Evolutionary conservation across 2,113 vertebrate species (phyloP).

Genomic region (Megaleporinus macrocephalus): DNA sequence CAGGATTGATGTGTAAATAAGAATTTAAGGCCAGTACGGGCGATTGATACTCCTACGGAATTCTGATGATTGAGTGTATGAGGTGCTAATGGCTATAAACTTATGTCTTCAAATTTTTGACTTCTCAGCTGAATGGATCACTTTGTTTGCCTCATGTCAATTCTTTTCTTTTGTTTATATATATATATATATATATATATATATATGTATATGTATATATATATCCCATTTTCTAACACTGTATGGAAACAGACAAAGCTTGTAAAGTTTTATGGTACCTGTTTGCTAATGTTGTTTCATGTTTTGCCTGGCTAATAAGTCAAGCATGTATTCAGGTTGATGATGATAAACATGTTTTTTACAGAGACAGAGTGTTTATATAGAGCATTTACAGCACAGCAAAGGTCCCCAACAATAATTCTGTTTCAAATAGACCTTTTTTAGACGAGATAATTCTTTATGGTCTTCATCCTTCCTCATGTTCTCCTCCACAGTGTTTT

Average conservation of each 20-base stretch:
- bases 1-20: not conserved
- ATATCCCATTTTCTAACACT: constrained; percentile 33
- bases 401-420: not conserved
- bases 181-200: not conserved
- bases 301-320: not conserved
- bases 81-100: not conserved
- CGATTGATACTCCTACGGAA: not conserved
- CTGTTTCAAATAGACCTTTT: not conserved
- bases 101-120: not conserved
- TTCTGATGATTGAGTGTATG: not conserved
- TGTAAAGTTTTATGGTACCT: constrained; percentile 40
- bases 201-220: constrained; percentile 10
- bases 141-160: constrained; percentile 18
- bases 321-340: not conserved
- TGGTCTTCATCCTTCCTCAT: no score
- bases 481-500: not conserved
- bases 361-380: not conserved
- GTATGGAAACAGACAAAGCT: constrained; percentile 18
- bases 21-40: constrained; percentile 38
- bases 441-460: no score
- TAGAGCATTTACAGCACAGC: not conserved
- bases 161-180: not conserved
- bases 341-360: not conserved
- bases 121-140: constrained; percentile 13
- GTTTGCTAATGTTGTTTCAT: constrained; percentile 3